Evolutionary conservation across 2,797 vertebrate species (phyloP), one percentile per base, ranked within the genome.

Genomic region (Argya squamiceps): DNA sequence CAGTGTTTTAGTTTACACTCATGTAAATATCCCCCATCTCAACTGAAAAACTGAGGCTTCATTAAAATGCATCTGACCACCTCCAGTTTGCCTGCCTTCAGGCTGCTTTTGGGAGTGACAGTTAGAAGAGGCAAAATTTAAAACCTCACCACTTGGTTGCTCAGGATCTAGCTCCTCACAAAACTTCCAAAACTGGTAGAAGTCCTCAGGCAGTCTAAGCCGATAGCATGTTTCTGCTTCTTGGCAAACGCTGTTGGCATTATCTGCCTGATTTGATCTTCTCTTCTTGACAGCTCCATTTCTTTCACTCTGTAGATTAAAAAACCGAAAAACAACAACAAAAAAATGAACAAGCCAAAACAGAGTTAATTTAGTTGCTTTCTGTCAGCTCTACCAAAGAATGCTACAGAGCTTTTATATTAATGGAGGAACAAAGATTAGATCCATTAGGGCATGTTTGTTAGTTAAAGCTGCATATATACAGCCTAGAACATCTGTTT

Each of bases 181-280:
- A 95, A 99, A 99, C 71, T 98, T 98, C 99, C 99, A 99, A 78
- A 99, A 99, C 67, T 99, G 98, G 89, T 98, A 99, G 92, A 99
- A 98, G 92, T 99, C 99, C 81, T 99, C 99, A 39, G 99, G 99
- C 97, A 99, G 98, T 16, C 97, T 97, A 46, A 99, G 98, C 37
- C 91, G 97, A 93, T 99, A 99, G 53, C 98, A 98, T 15, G 84
- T 94, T 96, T 98, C 96, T 36, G 99, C 97, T 93, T 99, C 99
- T 87, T 98, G 98, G 10, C 96, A 97, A 69, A 98, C 96, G 27
- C 97, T 97, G 6, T 84, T 81, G 1, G 97, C 71, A 56, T 98
- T 92, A n/a, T 96, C 96, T 30, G 96, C 93, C 46, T 97, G 92
- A 53, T 88, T 95, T 30, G 97, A 96, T 39, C 84, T 88, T 62